Conservation (phyloP, 2,797 vertebrate species). For the Chromis chromis region DNA sequence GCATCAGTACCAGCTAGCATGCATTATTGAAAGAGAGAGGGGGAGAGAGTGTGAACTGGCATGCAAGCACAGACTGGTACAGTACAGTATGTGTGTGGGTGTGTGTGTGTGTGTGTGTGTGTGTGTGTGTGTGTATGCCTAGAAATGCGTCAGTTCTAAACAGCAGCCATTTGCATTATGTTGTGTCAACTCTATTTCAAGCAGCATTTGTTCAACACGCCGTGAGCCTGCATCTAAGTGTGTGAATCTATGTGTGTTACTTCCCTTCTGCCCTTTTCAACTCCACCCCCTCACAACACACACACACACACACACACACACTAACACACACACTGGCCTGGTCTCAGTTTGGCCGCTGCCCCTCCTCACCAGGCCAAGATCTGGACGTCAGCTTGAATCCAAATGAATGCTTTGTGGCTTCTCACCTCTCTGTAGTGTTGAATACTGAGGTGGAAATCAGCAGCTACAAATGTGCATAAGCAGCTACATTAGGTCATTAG, state of each 20-base stretch:
- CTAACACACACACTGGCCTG: constrained; percentile 3
- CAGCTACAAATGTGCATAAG: constrained; percentile 6
- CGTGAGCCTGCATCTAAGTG: neutral
- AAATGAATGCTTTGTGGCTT: constrained; percentile 40
- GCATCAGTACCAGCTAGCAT: constrained; percentile 40
- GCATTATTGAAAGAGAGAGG: constrained; percentile 50
- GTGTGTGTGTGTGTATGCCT: neutral
- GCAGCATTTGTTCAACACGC: constrained; percentile 14
- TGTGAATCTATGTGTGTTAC: neutral
- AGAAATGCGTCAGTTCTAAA: constrained; percentile 22
- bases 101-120: constrained; percentile 15
- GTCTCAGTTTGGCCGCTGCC: constrained; percentile 36
- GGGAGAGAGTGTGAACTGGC: constrained; percentile 11
- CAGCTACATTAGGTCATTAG: neutral
- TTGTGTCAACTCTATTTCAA: constrained; percentile 36
- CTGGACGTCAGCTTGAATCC: constrained; percentile 34
- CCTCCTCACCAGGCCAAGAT: constrained; percentile 21
- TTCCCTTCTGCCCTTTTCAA: constrained; percentile 11
- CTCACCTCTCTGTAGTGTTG: constrained; percentile 35
- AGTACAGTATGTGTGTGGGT: neutral
- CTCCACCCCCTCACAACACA: neutral
- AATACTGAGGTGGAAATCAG: constrained; percentile 16
- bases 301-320: neutral
- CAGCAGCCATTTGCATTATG: constrained; percentile 43
- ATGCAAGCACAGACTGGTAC: constrained; percentile 7